Evolutionary conservation across 2,113 vertebrate genomes (phyloP).

Genomic region (Carlito syrichta): DNA sequence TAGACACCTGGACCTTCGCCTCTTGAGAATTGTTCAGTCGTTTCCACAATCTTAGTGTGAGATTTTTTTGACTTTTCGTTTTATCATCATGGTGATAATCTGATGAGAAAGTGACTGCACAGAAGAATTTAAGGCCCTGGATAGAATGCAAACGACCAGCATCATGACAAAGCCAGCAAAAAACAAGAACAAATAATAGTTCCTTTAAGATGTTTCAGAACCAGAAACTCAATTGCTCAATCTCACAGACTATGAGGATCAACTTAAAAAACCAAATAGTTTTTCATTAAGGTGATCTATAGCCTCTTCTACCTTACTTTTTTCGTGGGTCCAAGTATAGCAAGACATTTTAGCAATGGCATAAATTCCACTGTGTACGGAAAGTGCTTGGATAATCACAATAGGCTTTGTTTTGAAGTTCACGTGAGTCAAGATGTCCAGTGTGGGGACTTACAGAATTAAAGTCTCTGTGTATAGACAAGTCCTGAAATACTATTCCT

Average conservation of each 20-base stretch:
- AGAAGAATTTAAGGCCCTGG: neutral
- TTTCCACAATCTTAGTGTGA: neutral
- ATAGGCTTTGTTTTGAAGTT: neutral
- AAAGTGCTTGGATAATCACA: neutral
- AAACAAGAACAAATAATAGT: neutral
- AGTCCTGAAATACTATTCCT: neutral
- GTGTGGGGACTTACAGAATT: neutral
- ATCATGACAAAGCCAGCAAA: neutral
- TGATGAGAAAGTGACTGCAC: neutral
- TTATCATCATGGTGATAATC: neutral
- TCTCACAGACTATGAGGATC: neutral
- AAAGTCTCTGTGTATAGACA: neutral
- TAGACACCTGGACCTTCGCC: neutral
- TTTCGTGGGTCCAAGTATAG: neutral
- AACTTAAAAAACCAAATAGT: neutral
- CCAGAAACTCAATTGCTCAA: neutral
- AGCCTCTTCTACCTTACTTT: neutral
- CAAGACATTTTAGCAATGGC: neutral
- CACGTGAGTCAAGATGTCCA: neutral
- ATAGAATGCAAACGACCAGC: neutral
- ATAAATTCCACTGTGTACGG: neutral
- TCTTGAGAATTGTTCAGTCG: neutral
- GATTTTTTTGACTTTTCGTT: neutral
- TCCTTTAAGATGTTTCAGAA: neutral
- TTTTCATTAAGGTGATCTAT: neutral